Evolutionary conservation across 2,113 vertebrate genomes (phyloP).

Genomic region (Sturnira hondurensis): DNA sequence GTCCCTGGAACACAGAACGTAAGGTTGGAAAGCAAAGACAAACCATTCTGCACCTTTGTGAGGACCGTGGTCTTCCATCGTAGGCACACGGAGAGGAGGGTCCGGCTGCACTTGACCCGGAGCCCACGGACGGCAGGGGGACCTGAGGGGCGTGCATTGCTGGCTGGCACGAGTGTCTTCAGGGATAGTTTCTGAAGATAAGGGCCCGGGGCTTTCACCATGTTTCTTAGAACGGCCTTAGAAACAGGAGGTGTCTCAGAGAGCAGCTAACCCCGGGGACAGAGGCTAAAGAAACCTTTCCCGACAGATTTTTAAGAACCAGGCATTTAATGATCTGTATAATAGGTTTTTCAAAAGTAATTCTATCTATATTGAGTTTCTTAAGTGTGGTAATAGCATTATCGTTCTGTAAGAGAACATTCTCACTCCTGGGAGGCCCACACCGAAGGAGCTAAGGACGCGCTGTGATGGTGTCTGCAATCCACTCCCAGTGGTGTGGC

Average conservation of each 20-base stretch:
- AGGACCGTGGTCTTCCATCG: background rate
- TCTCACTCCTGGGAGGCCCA: background rate
- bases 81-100: background rate
- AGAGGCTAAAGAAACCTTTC: background rate
- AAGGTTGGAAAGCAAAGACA: background rate
- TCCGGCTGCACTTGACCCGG: background rate
- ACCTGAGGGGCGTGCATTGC: background rate
- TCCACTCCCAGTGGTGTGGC: background rate
- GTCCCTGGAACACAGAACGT: background rate
- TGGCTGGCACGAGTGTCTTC: background rate
- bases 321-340: background rate
- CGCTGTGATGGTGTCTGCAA: background rate
- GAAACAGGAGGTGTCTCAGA: background rate
- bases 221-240: background rate
- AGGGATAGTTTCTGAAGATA: background rate
- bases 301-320: background rate
- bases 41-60: background rate
- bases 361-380: background rate
- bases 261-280: background rate
- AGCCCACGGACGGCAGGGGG: background rate
- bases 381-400: background rate
- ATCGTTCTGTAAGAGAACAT: background rate
- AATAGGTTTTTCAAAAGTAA: background rate
- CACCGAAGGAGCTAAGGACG: background rate
- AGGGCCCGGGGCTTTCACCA: background rate